Evolutionary conservation across 2,113 vertebrate species (phyloP).

Genomic region (Rhagologus leucostigma): DNA sequence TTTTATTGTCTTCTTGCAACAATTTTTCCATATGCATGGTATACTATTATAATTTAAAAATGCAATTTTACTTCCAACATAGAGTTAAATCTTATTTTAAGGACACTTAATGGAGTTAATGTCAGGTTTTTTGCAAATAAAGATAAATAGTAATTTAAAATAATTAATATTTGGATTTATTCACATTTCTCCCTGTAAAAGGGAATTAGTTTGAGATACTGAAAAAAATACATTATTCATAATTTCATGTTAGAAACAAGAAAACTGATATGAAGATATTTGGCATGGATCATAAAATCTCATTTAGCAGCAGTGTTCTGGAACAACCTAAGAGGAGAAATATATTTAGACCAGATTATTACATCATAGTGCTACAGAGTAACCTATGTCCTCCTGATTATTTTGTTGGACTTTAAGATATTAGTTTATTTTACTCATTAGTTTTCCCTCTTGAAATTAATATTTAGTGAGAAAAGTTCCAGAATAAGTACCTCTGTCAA

Average conservation of each 20-base stretch:
- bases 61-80: background rate
- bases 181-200: background rate
- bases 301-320: conserved; percentile 26
- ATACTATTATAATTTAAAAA: background rate
- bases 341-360: background rate
- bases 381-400: background rate
- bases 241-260: conserved; percentile 34
- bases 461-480: background rate
- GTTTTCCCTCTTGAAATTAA: background rate
- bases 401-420: background rate
- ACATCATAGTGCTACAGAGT: background rate
- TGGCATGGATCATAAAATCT: conserved; percentile 40
- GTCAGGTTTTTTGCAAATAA: background rate
- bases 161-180: conserved; percentile 9
- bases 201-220: conserved; percentile 32
- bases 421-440: background rate
- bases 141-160: conserved; percentile 2
- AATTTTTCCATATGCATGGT: background rate
- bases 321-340: background rate
- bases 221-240: conserved; percentile 43
- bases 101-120: background rate
- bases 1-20: background rate
- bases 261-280: conserved; percentile 1
- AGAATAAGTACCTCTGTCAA: background rate
- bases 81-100: background rate